Base-by-base conservation (phyloP, 2,113 vertebrate species). In the Nycticebus coucang region DNA sequence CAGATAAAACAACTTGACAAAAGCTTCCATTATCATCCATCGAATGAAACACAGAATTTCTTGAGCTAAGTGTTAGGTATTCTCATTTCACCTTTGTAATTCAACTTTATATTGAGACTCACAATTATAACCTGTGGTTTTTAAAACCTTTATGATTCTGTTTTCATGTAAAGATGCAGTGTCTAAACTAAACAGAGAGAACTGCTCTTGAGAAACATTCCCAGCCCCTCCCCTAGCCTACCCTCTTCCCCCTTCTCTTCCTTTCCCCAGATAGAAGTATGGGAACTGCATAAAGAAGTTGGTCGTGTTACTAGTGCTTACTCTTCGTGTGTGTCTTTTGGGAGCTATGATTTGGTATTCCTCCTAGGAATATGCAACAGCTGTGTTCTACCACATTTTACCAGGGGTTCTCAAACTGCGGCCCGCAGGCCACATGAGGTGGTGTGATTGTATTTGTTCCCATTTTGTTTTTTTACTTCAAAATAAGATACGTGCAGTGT, bases 41-140 rank as follows among this genome's bases (percentile, higher is more conserved):
- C 13, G 87, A 81, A 53, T 7, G 71, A 69, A 33, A 22, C 21
- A 4, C 0, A 12, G 13, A 7, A 0, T 0, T 57, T 66, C 50
- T 60, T 35, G 91, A 92, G 60, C 13, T 1, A 59, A 0, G 26
- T 60, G 60, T 90, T 7, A 60, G 74, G 41, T 37, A 30, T 50
- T 2, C 12, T 7, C 0, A 33, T 71, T 96, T 86, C 5, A 10
- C 18, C n/a, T 2, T 50, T 1, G 0, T 79, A 33, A 30, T 45
- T 64, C 22, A 45, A 0, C 68, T 72, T 24, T 7, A 64, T 0
- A 22, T 0, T 28, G 11, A 30, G 66, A 17, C 0, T 50, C 13
- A 4, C 9, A 7, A 0, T 0, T 0, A 1, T 35, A 50, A 41
- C 2, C 4, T 0, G 0, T 2, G 11, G 41, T 77, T 75, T 81